phyloP scores from a whole-genome alignment of 2,113 vertebrate species.

The Gobio gobio region DNA sequence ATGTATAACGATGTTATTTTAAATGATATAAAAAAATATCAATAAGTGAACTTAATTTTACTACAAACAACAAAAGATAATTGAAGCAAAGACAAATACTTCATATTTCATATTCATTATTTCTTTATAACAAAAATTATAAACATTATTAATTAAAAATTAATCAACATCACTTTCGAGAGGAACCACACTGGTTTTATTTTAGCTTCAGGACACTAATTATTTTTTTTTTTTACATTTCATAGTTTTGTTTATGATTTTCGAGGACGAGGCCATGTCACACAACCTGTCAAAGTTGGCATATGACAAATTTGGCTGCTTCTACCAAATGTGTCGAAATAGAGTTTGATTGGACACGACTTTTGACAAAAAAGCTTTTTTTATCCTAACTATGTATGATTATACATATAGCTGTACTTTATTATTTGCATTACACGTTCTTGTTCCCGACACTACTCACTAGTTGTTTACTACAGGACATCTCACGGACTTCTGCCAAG shows the following conservation, averaged over 20 bases:
- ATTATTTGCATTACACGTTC: not conserved
- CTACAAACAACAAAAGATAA: not conserved
- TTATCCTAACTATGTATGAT: not conserved
- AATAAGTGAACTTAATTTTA: not conserved
- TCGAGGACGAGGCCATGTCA: not conserved
- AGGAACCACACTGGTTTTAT: not conserved
- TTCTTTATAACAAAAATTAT: too few relatives aligned
- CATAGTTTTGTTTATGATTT: not conserved
- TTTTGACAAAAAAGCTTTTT: not conserved
- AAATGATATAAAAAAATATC: not conserved
- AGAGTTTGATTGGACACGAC: not conserved
- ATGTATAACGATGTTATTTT: not conserved
- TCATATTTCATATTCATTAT: not conserved
- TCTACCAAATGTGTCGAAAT: not conserved
- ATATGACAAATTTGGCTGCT: not conserved
- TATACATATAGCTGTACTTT: not conserved
- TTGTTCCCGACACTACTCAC: not conserved
- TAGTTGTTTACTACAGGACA: not conserved
- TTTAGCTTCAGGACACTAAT: not conserved
- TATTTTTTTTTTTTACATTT: not conserved
- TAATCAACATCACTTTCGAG: not conserved
- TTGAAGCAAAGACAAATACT: not conserved
- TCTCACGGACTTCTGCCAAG: conserved; percentile 7
- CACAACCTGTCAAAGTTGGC: not conserved
- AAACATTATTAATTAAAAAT: too few relatives aligned